Evolutionary conservation across 2,113 vertebrate species (phyloP), one percentile per base, ranked within the genome.

Genomic region (Misgurnus mizolepis): DNA sequence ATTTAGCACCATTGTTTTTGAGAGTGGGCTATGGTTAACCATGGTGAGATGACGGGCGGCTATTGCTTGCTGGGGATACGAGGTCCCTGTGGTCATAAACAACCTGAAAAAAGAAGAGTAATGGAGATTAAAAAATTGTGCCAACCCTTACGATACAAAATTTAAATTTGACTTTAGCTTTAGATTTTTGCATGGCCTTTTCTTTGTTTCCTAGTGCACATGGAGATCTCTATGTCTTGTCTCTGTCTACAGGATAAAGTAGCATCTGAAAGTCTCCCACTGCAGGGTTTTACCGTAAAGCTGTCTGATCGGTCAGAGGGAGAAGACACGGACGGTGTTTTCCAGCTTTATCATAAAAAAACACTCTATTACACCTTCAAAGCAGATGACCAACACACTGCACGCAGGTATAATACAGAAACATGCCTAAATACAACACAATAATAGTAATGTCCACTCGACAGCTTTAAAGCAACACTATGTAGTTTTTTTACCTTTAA

Each of bases 301-400:
- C 89, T 90, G 15, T 92, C 95, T 6, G 95, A 96, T 76, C 94
- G 89, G 81, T 93, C 91, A 3, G 93, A 93, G 34, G 91, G 92
- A 78, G 93, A 71, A 0, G 93, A 95, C 47, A 89, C 91, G 11
- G 81, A 91, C 58, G 92, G 88, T 3, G 84, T 96, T 83, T 98
- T 99, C 83, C 96, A 97, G 87, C 96, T 99, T 78, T 98, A 97
- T 90, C 97, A 99, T 91, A 98, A 98, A 93, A 96, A 96, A 86
- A 96, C 94, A 7, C 91, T 99, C 61, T 99, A 95, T 85, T 99
- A 98, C 77, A 96, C 94, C 84, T 98, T 99, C 89, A 95, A 92
- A 91, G 95, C 98, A 4, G 94, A 96, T 79, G 95, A 98, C 73
- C 91, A 89, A 88, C 84, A 60, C 88, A 93, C 94, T 53, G 97